phyloP scores from a whole-genome alignment of 2,113 vertebrate species.

The Sciurus niger region DNA sequence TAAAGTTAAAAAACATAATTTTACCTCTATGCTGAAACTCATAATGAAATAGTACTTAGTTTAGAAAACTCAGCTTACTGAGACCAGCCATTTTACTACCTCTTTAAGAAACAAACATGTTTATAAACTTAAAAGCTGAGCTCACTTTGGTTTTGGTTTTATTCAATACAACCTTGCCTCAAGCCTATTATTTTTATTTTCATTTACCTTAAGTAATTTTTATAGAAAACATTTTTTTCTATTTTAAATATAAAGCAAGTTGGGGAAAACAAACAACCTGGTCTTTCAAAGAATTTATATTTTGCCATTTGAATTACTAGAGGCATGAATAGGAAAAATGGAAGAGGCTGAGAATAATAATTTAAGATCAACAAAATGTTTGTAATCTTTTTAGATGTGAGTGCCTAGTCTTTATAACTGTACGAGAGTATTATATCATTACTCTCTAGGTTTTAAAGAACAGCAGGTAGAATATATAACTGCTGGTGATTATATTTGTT shows the following conservation, averaged over 20 bases:
- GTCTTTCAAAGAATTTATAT: conserved; percentile 42
- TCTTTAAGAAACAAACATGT: background rate
- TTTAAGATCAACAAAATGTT: conserved; percentile 55
- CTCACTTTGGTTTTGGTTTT: conserved; percentile 49
- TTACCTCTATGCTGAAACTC: conserved; percentile 47
- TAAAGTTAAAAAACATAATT: conserved; percentile 53
- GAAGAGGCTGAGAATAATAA: conserved; percentile 59
- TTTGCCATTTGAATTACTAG: conserved; percentile 57
- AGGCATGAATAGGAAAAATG: conserved; percentile 47
- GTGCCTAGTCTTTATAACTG: background rate
- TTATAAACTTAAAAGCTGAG: conserved; percentile 43
- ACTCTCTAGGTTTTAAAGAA: conserved; percentile 44
- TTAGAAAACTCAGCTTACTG: conserved; percentile 33
- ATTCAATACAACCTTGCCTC: conserved; percentile 14
- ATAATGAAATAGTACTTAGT: conserved; percentile 42
- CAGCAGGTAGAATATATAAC: conserved; percentile 19
- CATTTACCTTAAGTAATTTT: conserved; percentile 55
- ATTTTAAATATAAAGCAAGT: conserved; percentile 66
- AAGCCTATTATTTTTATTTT: conserved; percentile 60
- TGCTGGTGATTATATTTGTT: background rate
- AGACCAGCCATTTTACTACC: conserved; percentile 16
- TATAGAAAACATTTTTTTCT: background rate
- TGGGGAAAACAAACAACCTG: conserved; percentile 36
- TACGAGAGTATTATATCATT: background rate
- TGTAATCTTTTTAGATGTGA: conserved; percentile 41